Evolutionary conservation across 2,113 vertebrate species (phyloP).

Genomic region (Forbesichthys papilliferus): DNA sequence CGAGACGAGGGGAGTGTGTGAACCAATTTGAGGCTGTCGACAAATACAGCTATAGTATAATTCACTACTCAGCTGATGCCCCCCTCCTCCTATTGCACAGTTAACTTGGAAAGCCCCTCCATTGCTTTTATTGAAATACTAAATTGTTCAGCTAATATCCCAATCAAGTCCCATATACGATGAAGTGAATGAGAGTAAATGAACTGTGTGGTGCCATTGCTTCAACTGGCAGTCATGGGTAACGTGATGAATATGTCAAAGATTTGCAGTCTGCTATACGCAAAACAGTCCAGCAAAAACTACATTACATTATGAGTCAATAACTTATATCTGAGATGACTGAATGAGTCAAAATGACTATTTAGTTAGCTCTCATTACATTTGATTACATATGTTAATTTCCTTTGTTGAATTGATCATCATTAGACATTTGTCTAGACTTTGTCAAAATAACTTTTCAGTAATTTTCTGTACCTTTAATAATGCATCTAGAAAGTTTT

Average conservation of each 20-base stretch:
- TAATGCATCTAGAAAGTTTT: too few species aligned
- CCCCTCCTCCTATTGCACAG: slow-evolving; percentile 26
- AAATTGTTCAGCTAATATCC: slow-evolving; percentile 54
- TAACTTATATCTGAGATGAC: too few species aligned
- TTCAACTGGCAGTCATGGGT: neutral
- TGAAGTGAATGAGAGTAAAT: slow-evolving; percentile 35
- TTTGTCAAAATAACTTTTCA: too few species aligned
- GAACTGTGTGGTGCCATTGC: slow-evolving; percentile 22
- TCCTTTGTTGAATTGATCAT: too few species aligned
- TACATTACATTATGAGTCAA: too few species aligned
- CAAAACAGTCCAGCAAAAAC: too few species aligned
- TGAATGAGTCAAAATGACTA: too few species aligned
- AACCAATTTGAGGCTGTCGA: slow-evolving; percentile 79
- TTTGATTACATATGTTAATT: too few species aligned
- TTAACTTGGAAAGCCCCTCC: neutral
- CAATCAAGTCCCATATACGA: slow-evolving; percentile 46
- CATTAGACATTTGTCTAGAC: too few species aligned
- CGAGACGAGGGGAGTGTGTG: slow-evolving; percentile 81
- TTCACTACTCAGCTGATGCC: slow-evolving; percentile 59
- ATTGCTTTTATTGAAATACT: slow-evolving; percentile 23
- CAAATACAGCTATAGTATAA: slow-evolving; percentile 56
- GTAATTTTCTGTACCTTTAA: too few species aligned
- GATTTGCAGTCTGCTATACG: neutral
- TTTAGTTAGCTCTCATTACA: too few species aligned
- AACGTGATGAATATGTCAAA: neutral